Conservation (phyloP, 2,113 vertebrate species). For the Gallinago undulata region DNA sequence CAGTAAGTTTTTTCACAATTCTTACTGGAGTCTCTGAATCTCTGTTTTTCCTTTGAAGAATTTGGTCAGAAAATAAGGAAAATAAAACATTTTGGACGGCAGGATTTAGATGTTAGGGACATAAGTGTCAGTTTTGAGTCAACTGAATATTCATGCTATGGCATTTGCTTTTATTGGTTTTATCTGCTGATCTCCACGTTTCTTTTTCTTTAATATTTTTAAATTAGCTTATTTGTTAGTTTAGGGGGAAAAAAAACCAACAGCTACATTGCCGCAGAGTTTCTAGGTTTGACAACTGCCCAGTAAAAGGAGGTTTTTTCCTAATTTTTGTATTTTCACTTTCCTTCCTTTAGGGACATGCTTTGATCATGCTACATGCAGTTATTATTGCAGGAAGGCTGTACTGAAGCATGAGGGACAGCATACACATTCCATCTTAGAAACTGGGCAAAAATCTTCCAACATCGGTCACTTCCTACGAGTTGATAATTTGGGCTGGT, state of each 20-base stretch:
- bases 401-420: background rate
- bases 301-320: conserved; percentile 4
- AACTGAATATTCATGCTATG: background rate
- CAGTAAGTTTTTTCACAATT: background rate
- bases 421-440: background rate
- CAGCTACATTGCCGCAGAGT: background rate
- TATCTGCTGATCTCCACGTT: background rate
- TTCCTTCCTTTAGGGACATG: background rate
- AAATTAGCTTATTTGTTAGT: background rate
- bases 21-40: background rate
- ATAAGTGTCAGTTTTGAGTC: background rate
- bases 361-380: background rate
- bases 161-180: background rate
- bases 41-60: background rate
- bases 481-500: background rate
- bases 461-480: background rate
- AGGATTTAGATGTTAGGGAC: background rate
- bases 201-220: background rate
- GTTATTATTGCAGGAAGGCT: background rate
- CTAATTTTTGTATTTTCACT: background rate
- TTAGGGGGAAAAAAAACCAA: background rate
- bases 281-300: background rate
- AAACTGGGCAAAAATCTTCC: background rate
- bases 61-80: background rate
- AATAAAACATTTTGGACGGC: background rate